phyloP scores from a whole-genome alignment of 2,113 vertebrate species.

The Alosa alosa region DNA sequence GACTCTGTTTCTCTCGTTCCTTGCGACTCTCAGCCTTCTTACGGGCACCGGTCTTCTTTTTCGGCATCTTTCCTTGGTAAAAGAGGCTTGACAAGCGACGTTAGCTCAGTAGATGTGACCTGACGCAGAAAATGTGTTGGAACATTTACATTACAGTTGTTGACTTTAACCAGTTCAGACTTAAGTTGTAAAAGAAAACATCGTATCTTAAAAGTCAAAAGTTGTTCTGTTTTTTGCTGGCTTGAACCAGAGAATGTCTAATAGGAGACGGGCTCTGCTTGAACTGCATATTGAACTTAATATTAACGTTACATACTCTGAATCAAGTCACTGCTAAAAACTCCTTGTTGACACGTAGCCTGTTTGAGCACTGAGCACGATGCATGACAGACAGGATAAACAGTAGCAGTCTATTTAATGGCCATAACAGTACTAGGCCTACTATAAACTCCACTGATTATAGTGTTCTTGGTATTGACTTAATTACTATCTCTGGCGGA shows the following conservation, averaged over 20 bases:
- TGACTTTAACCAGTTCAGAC: too few species aligned
- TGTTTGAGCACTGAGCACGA: too few species aligned
- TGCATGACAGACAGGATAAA: background rate
- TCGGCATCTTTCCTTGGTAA: constrained; percentile 80
- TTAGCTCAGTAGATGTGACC: background rate
- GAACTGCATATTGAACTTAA: too few species aligned
- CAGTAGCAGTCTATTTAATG: background rate
- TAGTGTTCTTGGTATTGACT: background rate
- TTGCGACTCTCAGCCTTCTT: constrained; percentile 95
- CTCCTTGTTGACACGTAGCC: too few species aligned
- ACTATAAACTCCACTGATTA: background rate
- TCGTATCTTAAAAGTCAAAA: background rate
- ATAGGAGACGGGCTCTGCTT: too few species aligned
- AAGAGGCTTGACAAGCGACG: too few species aligned
- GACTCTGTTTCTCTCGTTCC: constrained; percentile 89
- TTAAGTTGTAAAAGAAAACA: too few species aligned
- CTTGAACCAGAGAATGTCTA: too few species aligned
- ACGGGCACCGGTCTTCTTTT: constrained; percentile 96
- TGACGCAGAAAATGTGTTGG: background rate
- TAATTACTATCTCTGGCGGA: background rate
- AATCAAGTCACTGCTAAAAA: too few species aligned
- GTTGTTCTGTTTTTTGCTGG: background rate
- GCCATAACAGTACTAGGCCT: background rate
- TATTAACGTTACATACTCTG: too few species aligned
- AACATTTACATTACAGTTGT: too few species aligned